Percentiles rank a stretch among this genome's conserved stretches.
Evolutionary conservation across 2,113 vertebrate genomes (phyloP).

Genomic region (Alouatta palliata): DNA sequence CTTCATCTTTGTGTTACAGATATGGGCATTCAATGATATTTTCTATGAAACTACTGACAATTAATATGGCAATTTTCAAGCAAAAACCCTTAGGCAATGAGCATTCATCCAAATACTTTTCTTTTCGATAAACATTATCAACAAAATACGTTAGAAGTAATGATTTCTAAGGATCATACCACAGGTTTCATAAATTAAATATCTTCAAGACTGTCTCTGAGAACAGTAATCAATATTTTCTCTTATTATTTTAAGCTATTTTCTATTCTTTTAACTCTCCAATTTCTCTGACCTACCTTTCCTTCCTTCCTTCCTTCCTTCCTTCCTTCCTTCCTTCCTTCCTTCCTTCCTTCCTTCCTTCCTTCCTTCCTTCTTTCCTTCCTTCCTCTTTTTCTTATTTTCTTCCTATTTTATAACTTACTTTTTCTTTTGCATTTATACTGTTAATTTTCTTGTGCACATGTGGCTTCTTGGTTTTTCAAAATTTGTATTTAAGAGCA

Average conservation of each 20-base stretch:
- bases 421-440: background rate
- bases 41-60: background rate
- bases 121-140: constrained; percentile 15
- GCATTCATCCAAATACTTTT: background rate
- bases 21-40: background rate
- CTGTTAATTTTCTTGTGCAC: background rate
- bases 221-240: background rate
- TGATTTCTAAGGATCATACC: background rate
- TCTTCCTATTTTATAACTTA: background rate
- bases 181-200: background rate
- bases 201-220: background rate
- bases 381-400: background rate
- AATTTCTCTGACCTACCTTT: background rate
- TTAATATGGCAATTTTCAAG: background rate
- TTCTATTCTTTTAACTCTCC: background rate
- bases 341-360: too few relatives aligned
- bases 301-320: too few relatives aligned
- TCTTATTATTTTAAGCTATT: background rate
- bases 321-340: background rate
- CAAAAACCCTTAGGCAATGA: background rate
- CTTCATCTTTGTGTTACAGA: background rate
- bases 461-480: background rate
- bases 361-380: background rate
- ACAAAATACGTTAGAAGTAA: background rate
- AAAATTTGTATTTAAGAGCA: background rate